Conservation (phyloP, 2,888 invertebrate genomes). For the Drosophila quinaria region DNA sequence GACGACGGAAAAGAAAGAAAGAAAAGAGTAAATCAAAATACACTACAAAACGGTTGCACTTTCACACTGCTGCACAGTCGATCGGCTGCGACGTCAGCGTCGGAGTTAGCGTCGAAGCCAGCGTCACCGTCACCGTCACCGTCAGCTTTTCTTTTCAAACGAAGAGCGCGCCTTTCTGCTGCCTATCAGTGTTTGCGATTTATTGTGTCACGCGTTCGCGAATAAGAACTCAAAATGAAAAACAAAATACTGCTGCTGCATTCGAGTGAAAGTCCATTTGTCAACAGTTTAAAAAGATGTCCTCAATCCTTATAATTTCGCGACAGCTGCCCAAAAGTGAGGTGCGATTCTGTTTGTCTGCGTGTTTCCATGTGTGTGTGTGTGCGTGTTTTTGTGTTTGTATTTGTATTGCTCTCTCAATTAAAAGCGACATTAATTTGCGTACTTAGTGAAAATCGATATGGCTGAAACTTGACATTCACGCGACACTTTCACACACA, state of each 20-base stretch:
- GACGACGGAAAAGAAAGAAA: constrained; percentile 30
- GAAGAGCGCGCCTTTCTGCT: constrained; percentile 36
- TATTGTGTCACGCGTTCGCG: constrained; percentile 75
- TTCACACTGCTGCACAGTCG: constrained; percentile 53
- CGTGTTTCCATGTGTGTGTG: constrained; percentile 24
- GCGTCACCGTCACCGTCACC: constrained; percentile 4
- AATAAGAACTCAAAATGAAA: constrained; percentile 31
- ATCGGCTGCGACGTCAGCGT: constrained; percentile 46
- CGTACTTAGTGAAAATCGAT: constrained; percentile 75
- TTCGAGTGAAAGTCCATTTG: constrained; percentile 55
- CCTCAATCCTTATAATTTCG: constrained; percentile 15
- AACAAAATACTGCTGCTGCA: constrained; percentile 19
- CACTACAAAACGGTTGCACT: constrained; percentile 55
- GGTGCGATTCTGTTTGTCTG: constrained; percentile 24
- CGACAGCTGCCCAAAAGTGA: constrained; percentile 42
- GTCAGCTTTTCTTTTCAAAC: constrained; percentile 51
- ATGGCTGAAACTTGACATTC: constrained; percentile 40
- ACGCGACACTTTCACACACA: constrained; percentile 16
- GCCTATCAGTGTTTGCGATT: constrained; percentile 37
- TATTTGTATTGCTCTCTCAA: constrained; percentile 55
- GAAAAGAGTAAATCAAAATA: constrained; percentile 43
- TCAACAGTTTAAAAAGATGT: constrained; percentile 47
- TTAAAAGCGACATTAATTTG: constrained; percentile 64
- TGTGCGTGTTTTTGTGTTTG: constrained; percentile 22
- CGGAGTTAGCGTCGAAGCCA: constrained; percentile 2